Conservation (phyloP, 2,797 vertebrate species). For the Crossoptilon crossoptilon region DNA sequence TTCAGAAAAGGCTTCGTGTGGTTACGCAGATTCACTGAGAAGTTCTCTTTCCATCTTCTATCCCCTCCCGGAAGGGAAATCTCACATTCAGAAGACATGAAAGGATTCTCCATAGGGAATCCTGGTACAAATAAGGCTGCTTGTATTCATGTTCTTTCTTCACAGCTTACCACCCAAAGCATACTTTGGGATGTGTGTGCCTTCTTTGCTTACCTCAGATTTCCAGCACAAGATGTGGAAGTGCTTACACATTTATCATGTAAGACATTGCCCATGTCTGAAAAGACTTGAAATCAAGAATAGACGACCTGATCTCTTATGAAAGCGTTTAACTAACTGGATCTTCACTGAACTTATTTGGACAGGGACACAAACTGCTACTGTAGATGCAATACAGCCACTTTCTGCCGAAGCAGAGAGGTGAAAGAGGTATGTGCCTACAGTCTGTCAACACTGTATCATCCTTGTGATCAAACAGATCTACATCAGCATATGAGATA, state of each 20-base stretch:
- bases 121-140: not conserved
- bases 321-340: not conserved
- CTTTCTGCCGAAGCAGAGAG: not conserved
- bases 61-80: not conserved
- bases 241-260: not conserved
- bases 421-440: not conserved
- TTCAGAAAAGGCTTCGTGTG: not conserved
- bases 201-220: not conserved
- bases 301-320: not conserved
- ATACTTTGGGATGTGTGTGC: not conserved
- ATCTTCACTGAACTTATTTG: not conserved
- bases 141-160: not conserved
- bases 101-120: not conserved
- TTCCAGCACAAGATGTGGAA: not conserved
- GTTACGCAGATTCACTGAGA: not conserved
- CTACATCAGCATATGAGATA: not conserved
- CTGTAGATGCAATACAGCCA: not conserved
- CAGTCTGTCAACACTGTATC: not conserved
- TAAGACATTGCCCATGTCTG: not conserved
- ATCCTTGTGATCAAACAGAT: not conserved
- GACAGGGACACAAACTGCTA: not conserved
- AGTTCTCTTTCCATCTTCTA: not conserved
- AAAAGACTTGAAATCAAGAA: not conserved
- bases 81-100: not conserved
- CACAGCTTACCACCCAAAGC: accelerated